Conservation (phyloP, 2,888 invertebrate species). For the Microctonus aethiopoides region DNA sequence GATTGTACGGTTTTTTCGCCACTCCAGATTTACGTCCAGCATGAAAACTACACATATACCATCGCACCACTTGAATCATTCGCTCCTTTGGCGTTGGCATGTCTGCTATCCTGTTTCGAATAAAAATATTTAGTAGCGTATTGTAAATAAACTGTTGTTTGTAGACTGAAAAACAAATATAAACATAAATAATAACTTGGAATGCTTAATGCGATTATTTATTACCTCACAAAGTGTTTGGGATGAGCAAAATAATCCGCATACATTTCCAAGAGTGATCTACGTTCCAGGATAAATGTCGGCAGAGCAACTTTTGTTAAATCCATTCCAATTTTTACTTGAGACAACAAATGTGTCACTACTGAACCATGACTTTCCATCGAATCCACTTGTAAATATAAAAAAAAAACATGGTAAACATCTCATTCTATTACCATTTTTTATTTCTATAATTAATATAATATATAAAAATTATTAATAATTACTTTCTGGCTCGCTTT, state of each 20-base stretch:
- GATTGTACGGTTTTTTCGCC: slow-evolving; percentile 99
- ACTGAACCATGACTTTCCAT: slow-evolving; percentile 98
- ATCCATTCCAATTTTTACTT: slow-evolving; percentile 99
- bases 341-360: slow-evolving; percentile 94
- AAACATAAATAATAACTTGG: neutral
- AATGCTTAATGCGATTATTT: too few relatives aligned
- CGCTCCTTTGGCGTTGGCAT: slow-evolving; percentile 86
- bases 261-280: slow-evolving; percentile 99
- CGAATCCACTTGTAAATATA: slow-evolving; percentile 74
- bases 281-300: slow-evolving; percentile 96
- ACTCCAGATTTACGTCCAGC: slow-evolving; percentile 97
- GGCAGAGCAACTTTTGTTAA: slow-evolving; percentile 98
- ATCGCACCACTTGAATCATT: slow-evolving; percentile 93
- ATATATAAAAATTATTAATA: slow-evolving; percentile 43
- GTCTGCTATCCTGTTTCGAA: slow-evolving; percentile 82
- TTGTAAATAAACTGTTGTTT: too few relatives aligned
- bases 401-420: neutral
- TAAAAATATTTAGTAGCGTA: too few relatives aligned
- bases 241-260: slow-evolving; percentile 99
- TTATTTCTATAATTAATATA: slow-evolving; percentile 4
- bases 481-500: slow-evolving; percentile 82
- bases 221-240: slow-evolving; percentile 90
- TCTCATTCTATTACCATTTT: neutral
- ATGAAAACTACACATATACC: slow-evolving; percentile 99
- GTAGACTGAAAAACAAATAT: too few relatives aligned